Percentiles rank a stretch among this genome's conserved stretches.
These are phyloP conservation scores for Mola mola DNA, from an alignment of 2,113 vertebrate genomes.

Conservation along the genomic window DNA sequence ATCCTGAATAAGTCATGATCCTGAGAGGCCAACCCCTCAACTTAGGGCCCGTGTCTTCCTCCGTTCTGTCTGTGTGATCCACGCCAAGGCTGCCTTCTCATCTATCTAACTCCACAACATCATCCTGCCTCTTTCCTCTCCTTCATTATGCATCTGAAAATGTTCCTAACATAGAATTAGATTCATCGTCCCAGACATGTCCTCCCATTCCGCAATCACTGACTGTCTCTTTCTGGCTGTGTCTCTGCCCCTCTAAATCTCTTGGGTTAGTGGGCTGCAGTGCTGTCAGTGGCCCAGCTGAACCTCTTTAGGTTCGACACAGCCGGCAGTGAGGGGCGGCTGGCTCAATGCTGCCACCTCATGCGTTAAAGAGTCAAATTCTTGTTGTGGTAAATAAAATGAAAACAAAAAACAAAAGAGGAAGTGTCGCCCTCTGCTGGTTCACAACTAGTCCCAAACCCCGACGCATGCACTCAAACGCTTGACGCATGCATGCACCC, in stretches of 20 bases:
- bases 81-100: slow-evolving; percentile 1
- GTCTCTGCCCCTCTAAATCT: slow-evolving; percentile 31
- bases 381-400: too few species aligned
- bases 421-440: slow-evolving; percentile 57
- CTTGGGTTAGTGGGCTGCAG: slow-evolving; percentile 41
- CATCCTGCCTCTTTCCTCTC: slow-evolving; percentile 16
- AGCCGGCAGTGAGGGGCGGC: slow-evolving; percentile 25
- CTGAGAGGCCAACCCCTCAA: slow-evolving; percentile 11
- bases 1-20: slow-evolving; percentile 65
- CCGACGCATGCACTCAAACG: neutral
- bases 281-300: slow-evolving; percentile 46
- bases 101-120: slow-evolving; percentile 5
- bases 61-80: too few species aligned
- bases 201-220: slow-evolving; percentile 8
- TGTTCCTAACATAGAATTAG: slow-evolving; percentile 27
- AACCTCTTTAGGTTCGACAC: slow-evolving; percentile 39
- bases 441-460: neutral
- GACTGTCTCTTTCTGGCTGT: slow-evolving; percentile 24
- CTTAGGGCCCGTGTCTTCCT: slow-evolving; percentile 3
- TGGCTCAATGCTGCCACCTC: slow-evolving; percentile 57
- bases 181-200: slow-evolving; percentile 23
- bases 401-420: neutral
- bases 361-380: too few species aligned
- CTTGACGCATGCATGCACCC: neutral
- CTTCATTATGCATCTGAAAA: slow-evolving; percentile 26